Conservation (phyloP, 2,797 vertebrate genomes). For the Phataginus tetradactyla region DNA sequence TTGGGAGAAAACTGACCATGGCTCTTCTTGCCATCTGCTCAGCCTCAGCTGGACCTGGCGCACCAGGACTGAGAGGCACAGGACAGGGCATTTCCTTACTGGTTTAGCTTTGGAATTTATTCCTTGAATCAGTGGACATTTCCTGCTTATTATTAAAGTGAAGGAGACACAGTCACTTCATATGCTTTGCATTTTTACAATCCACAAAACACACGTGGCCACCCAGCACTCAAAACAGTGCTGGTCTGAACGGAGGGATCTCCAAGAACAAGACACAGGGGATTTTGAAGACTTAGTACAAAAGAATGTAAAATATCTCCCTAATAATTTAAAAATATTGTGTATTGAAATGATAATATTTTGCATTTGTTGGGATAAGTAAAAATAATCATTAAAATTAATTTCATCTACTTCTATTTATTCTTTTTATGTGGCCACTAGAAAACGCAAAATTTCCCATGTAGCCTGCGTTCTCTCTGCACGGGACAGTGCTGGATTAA, state of each 20-base stretch:
- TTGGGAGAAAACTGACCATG: background rate
- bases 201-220: rapidly evolving
- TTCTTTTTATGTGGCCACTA: background rate
- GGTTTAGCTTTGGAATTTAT: background rate
- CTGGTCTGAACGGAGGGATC: rapidly evolving
- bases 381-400: background rate
- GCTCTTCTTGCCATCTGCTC: background rate
- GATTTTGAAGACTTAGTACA: background rate
- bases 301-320: background rate
- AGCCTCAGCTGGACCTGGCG: rapidly evolving
- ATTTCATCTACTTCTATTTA: background rate
- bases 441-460: too few relatives aligned
- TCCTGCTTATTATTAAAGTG: background rate
- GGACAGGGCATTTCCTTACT: rapidly evolving
- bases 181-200: rapidly evolving
- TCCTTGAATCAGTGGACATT: background rate
- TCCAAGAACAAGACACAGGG: background rate
- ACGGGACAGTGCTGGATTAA: rapidly evolving
- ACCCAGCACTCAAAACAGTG: rapidly evolving
- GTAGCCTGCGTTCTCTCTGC: rapidly evolving
- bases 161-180: background rate
- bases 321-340: background rate
- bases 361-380: background rate
- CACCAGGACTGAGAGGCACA: too few relatives aligned
- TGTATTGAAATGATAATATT: background rate